Conservation (phyloP, 2,797 vertebrate genomes). For the Microctenopoma stevenorrisi region DNA sequence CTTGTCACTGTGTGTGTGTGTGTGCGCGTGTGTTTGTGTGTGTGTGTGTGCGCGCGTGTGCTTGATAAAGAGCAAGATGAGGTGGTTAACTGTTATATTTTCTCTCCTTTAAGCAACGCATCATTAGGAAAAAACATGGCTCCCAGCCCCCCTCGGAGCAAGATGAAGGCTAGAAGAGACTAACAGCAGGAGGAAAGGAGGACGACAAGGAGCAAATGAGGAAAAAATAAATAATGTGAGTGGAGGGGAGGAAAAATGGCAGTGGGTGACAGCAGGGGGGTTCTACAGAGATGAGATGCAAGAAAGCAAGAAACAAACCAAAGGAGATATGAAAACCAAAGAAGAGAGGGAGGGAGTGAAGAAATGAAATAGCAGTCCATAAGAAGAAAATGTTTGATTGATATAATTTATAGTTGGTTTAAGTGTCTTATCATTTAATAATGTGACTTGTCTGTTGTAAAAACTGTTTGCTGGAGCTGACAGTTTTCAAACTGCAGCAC, state of each 20-base stretch:
- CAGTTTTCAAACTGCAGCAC: constrained; percentile 6
- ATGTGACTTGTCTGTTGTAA: constrained; percentile 15
- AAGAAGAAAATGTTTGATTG: constrained; percentile 20
- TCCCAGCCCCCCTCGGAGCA: constrained; percentile 61
- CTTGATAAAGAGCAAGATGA: constrained; percentile 24
- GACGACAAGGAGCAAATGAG: constrained; percentile 46
- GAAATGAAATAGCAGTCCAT: constrained; percentile 1
- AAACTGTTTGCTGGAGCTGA: not conserved
- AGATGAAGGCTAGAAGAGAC: constrained; percentile 63
- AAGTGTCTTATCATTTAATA: constrained; percentile 36
- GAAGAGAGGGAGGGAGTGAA: not conserved
- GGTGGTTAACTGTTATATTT: constrained; percentile 66
- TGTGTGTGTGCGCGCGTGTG: not conserved
- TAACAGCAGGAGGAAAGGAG: constrained; percentile 44
- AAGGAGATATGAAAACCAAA: constrained; percentile 3
- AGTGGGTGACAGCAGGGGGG: constrained; percentile 50
- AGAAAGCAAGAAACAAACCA: constrained; percentile 26
- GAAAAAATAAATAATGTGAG: constrained; percentile 39
- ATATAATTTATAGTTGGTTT: constrained; percentile 29
- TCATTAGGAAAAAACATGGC: constrained; percentile 76
- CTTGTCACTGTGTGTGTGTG: not conserved
- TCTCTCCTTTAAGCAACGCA: constrained; percentile 65
- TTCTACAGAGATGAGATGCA: constrained; percentile 45
- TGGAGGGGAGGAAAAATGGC: constrained; percentile 45
- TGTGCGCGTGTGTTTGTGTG: not conserved